Evolutionary conservation across 2,797 vertebrate genomes (phyloP).

Genomic region (Mycteria americana): DNA sequence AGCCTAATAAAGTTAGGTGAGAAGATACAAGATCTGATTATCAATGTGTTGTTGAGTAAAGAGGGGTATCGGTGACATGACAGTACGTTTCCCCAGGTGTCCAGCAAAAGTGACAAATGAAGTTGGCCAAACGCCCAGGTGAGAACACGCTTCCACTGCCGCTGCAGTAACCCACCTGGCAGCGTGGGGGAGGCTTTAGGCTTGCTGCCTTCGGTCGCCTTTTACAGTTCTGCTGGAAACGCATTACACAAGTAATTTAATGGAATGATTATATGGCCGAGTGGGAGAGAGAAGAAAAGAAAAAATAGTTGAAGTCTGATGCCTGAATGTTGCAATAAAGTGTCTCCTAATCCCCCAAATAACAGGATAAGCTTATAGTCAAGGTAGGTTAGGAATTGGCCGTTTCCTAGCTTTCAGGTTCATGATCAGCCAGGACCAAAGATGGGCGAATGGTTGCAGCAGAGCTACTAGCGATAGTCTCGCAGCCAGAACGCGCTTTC

Average conservation of each 20-base stretch:
- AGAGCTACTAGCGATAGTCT: no score
- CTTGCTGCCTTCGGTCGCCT: not conserved
- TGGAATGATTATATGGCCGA: not conserved
- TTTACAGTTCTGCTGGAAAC: not conserved
- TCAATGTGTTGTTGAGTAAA: not conserved
- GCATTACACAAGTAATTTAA: not conserved
- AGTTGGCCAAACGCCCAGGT: no score
- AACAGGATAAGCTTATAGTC: not conserved
- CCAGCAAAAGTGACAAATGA: not conserved
- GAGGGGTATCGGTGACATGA: not conserved
- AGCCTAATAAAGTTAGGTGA: not conserved
- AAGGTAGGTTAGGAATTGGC: not conserved
- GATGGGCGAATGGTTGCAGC: accelerated
- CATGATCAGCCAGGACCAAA: not conserved
- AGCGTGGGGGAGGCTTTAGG: not conserved
- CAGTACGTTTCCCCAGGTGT: not conserved
- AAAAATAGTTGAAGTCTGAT: not conserved
- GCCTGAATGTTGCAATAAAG: no score
- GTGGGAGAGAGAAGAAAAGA: not conserved
- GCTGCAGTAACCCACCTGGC: not conserved
- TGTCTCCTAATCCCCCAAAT: not conserved
- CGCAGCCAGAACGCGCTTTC: not conserved
- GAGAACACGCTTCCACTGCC: not conserved
- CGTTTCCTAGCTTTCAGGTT: not conserved
- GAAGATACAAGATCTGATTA: not conserved